Evolutionary conservation across 2,797 vertebrate species (phyloP).

Genomic region (Sternarchorhynchus goeldii): DNA sequence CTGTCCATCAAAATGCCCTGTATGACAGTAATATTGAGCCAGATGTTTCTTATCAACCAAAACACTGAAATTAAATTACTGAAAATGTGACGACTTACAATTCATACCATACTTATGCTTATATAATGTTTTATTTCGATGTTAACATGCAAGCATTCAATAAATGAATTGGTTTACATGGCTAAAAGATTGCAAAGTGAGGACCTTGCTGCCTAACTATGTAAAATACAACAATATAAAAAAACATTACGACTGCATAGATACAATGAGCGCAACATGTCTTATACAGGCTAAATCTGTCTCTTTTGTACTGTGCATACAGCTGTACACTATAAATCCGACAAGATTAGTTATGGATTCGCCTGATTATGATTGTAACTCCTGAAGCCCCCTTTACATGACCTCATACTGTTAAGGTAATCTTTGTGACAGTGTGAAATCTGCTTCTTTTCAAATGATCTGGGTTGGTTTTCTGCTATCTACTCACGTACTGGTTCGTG

Average conservation of each 20-base stretch:
- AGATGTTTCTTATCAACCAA: too few species aligned
- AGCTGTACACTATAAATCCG: conserved; percentile 51
- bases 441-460: conserved; percentile 34
- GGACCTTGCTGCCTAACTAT: conserved; percentile 23
- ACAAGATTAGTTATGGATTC: conserved; percentile 70
- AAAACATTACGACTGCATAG: neutral
- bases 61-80: too few species aligned
- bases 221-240: conserved; percentile 25
- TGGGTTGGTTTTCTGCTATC: conserved; percentile 39
- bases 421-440: conserved; percentile 58
- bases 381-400: conserved; percentile 36
- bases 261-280: neutral
- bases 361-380: conserved; percentile 62
- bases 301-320: conserved; percentile 57
- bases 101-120: neutral
- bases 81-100: too few species aligned
- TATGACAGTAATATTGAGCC: too few species aligned
- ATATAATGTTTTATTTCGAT: neutral
- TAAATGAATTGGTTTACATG: too few species aligned
- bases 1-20: neutral
- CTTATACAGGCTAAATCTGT: neutral
- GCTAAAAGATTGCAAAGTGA: too few species aligned
- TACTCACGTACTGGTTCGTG: neutral
- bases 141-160: too few species aligned
- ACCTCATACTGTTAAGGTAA: conserved; percentile 46